A percentile compares a stretch with the other conserved stretches of the same genome.
phyloP scores from a whole-genome alignment of 2,888 invertebrate species.

The Macrophya alboannulata region DNA sequence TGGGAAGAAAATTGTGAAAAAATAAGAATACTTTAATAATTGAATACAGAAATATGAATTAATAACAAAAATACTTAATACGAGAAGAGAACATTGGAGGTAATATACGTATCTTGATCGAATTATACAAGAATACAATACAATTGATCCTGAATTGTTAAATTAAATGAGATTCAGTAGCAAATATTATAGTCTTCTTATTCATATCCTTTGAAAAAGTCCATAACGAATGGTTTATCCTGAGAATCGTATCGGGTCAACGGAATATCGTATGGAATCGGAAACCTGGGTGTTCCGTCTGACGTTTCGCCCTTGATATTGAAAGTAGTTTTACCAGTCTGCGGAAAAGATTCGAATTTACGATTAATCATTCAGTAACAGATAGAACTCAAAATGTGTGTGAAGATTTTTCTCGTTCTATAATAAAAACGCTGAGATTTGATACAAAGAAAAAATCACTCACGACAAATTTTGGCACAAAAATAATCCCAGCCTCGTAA shows the following conservation, averaged over 20 bases:
- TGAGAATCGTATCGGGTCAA: constrained; percentile 85
- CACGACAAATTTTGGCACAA: constrained; percentile 92
- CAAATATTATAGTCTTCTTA: not conserved
- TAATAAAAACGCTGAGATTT: not conserved
- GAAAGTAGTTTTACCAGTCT: constrained; percentile 86
- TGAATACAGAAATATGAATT: constrained; percentile 21
- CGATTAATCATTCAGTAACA: not conserved
- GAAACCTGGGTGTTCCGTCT: constrained; percentile 79
- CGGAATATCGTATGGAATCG: constrained; percentile 93
- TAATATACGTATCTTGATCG: not conserved
- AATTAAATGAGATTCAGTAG: not conserved
- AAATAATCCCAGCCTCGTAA: constrained; percentile 95
- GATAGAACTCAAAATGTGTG: not conserved
- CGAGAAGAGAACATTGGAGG: not conserved
- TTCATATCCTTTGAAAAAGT: constrained; percentile 79
- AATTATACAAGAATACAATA: not conserved
- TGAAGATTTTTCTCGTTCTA: not conserved
- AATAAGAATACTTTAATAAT: constrained; percentile 34
- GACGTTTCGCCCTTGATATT: constrained; percentile 70
- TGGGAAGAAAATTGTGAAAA: constrained; percentile 17
- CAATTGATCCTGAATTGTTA: not conserved
- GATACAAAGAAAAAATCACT: constrained; percentile 73
- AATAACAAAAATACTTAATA: not conserved
- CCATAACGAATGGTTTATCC: constrained; percentile 88
- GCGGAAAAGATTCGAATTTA: constrained; percentile 66